Base-by-base conservation (phyloP, 2,797 vertebrate species). In the Spatula versicolor region DNA sequence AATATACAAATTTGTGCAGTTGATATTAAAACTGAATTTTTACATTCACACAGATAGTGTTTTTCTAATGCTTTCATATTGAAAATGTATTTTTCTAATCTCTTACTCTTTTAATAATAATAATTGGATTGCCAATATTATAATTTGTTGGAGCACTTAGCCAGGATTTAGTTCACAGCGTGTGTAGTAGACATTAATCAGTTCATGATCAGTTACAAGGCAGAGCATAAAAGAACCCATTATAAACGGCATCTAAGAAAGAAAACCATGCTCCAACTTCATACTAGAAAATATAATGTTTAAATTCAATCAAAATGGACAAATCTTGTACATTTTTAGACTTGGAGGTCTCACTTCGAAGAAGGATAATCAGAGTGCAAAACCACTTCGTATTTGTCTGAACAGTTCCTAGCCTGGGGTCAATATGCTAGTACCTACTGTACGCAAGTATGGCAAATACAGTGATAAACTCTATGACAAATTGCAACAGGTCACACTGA, bases 201-300 rank as follows among this genome's bases (percentile, higher is more conserved):
- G 87, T 93, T 95, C 90, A 88, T 74, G 81, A 94, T 88, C 75
- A 87, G 52, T 92, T 95, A 89, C 74, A 93, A 91, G 46, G 43
- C 75, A 66, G 41, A 71, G 25, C 48, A 86, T 86, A 83, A 95
- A 94, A 95, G 26, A 87, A 73, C 59, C 37, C 59, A 72, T 88
- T 77, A 52, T 77, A 56, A 66, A 75, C 66, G 35, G 67, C 31
- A 79, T 58, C 46, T 80, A 54, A 78, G 95, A 88, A 68, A 50
- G 76, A 91, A 87, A 87, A 68, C 71, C 67, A 35, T 90, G 69
- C 74, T 75, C 76, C 71, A 94, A 33, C 77, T 86, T 91, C 80
- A 84, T 60, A 60, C 37, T 76, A 69, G 64, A 50, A 85, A 88
- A 82, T 35, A 84, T 28, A 83, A 20, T 66, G 52, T 80, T 22